Base-by-base conservation (phyloP, 2,797 vertebrate genomes). In the Borostomias antarcticus region DNA sequence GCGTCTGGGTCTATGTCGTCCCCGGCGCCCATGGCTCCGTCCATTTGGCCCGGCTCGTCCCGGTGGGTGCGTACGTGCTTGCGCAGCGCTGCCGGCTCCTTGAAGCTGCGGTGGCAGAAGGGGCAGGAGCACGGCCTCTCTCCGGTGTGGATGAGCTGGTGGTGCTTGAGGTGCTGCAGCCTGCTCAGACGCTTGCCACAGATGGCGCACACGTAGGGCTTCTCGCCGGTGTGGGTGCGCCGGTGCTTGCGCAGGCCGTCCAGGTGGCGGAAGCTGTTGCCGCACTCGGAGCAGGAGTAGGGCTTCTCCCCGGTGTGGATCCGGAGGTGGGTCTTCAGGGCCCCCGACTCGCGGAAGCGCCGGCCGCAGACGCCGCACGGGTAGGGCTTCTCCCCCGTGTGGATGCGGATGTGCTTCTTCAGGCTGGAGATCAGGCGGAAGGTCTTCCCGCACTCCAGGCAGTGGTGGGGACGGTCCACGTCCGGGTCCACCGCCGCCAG, bases 261-360 rank as follows among this genome's bases (percentile, higher is more conserved):
- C 74, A 94, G 64, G 74, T 94, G 93, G 30, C 93, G 89, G 86
- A 94, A 93, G 74, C 86, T 85, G 50, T 92, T 93, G 6, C 92
- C 92, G 2, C 93, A 94, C 62, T 94, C 93, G 0, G 90, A 89
- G 88, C 98, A 99, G 10, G 96, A 94, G 89, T 99, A 99, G 5
- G 98, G 98, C 90, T 99, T 99, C 84, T 99, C 98, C 11, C 98
- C 98, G 0, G 98, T 99, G 92, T 99, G 98, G 74, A 94, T 94
- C 64, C 93, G 93, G 76, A 93, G 81, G 66, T 94, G 93, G 15
- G 93, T 94, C 73, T 93, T 94, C 0, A 94, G 90, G 0, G 93
- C 92, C 0, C 93, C 93, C 0, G 93, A 94, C 82, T 94, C 93
- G 0, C 93, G 91, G 85, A 94, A 94, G 37, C 91, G 89, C 0